Conservation (phyloP, 2,888 invertebrate genomes). For the Andricus quercusramuli region DNA sequence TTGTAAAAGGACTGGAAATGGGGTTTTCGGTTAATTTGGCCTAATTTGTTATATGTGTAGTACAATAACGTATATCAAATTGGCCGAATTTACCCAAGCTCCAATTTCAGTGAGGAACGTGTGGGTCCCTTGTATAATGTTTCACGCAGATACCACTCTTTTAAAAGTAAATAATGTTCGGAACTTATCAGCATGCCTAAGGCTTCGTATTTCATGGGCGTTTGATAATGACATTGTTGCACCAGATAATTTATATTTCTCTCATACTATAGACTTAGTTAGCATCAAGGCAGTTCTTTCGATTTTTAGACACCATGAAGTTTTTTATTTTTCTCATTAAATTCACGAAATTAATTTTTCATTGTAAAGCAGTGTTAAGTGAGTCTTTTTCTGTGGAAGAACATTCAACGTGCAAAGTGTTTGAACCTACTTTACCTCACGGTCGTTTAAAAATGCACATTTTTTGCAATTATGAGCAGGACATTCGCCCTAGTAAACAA, state of each 20-base stretch:
- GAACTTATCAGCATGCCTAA: not conserved
- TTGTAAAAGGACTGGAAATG: no score
- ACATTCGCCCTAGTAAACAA: not conserved
- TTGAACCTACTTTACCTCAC: not conserved
- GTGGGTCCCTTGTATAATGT: no score
- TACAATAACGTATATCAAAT: no score
- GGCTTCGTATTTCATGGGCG: constrained; percentile 30
- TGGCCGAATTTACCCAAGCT: no score
- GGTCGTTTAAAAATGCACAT: not conserved
- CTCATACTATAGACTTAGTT: not conserved
- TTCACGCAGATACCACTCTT: not conserved
- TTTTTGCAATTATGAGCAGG: not conserved
- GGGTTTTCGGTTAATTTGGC: no score
- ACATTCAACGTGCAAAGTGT: not conserved
- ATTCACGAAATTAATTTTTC: not conserved
- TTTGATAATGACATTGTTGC: not conserved
- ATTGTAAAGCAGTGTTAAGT: not conserved
- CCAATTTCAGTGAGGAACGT: no score
- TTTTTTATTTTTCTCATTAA: not conserved
- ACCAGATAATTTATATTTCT: not conserved
- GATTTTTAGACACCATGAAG: not conserved
- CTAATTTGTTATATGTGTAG: no score
- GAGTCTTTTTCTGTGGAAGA: not conserved
- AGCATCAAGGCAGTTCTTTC: not conserved
- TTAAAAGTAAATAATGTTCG: not conserved